phyloP scores from a whole-genome alignment of 2,888 invertebrate genomes.

The Creontiades dilutus region DNA sequence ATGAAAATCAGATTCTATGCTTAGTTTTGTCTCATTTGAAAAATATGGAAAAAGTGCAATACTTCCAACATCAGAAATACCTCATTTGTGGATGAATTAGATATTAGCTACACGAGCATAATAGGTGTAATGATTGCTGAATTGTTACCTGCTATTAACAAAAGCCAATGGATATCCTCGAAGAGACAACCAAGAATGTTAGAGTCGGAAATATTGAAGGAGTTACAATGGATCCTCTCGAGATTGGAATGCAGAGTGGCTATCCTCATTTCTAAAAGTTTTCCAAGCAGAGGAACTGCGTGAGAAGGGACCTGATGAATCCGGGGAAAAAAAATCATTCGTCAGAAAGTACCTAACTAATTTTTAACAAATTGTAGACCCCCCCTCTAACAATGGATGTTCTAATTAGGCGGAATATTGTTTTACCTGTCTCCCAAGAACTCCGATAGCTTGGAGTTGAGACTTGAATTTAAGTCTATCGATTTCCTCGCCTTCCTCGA shows the following conservation, averaged over 20 bases:
- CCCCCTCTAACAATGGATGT: too few species aligned
- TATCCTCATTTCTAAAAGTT: conserved; percentile 84
- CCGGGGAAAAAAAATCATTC: not conserved
- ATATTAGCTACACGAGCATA: too few species aligned
- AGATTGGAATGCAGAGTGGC: conserved; percentile 77
- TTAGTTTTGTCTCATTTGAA: too few species aligned
- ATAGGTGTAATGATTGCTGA: too few species aligned
- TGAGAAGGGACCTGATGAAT: conserved; percentile 81
- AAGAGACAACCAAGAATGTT: conserved; percentile 84
- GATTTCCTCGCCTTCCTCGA: conserved; percentile 83
- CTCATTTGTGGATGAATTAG: too few species aligned
- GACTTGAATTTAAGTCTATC: conserved; percentile 85
- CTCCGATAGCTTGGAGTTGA: conserved; percentile 87
- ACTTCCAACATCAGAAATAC: too few species aligned
- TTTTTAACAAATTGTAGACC: too few species aligned
- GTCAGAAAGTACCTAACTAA: not conserved
- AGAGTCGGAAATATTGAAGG: conserved; percentile 76
- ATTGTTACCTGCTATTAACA: conserved; percentile 82
- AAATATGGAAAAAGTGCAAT: too few species aligned
- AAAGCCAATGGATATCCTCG: conserved; percentile 94
- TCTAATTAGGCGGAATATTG: not conserved
- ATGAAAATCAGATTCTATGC: too few species aligned
- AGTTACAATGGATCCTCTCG: conserved; percentile 75
- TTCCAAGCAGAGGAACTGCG: conserved; percentile 84
- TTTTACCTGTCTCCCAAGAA: conserved; percentile 79